Percentiles rank a stretch among this genome's conserved stretches.
Conservation (phyloP, 2,888 invertebrate genomes). For the Drosophila hamatofila region DNA sequence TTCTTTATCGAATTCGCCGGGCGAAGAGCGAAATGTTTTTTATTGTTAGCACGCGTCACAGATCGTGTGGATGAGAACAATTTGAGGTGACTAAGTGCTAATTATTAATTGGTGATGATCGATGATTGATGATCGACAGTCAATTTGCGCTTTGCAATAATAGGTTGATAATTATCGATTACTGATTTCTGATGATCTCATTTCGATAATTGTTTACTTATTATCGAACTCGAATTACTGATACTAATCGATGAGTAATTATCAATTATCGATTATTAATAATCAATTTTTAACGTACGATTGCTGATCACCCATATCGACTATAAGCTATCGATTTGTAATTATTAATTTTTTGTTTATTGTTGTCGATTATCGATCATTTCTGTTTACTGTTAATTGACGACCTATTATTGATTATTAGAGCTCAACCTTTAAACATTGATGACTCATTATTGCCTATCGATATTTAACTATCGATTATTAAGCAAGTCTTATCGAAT, state of each 20-base stretch:
- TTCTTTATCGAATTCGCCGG: slow-evolving; percentile 2
- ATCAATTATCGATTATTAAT: not conserved
- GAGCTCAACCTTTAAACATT: no score
- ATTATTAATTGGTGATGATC: not conserved
- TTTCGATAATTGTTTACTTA: no score
- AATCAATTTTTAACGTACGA: not conserved
- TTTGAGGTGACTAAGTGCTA: not conserved
- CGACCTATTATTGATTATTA: no score
- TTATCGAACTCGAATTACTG: no score
- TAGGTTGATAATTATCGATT: not conserved
- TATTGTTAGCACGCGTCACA: slow-evolving; percentile 5
- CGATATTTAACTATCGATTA: not conserved
- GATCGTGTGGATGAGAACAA: not conserved
- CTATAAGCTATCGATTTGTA: not conserved
- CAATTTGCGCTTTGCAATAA: no score
- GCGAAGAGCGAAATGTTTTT: not conserved
- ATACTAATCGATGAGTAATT: not conserved
- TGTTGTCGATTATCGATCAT: not conserved
- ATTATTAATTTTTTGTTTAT: no score
- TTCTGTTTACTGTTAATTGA: not conserved
- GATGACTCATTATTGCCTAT: no score
- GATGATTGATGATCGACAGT: not conserved
- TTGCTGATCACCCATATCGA: not conserved
- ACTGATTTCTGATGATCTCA: no score
- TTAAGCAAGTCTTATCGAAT: not conserved